Conservation (phyloP, 2,888 invertebrate genomes). For the Drosophila mercatorum region DNA sequence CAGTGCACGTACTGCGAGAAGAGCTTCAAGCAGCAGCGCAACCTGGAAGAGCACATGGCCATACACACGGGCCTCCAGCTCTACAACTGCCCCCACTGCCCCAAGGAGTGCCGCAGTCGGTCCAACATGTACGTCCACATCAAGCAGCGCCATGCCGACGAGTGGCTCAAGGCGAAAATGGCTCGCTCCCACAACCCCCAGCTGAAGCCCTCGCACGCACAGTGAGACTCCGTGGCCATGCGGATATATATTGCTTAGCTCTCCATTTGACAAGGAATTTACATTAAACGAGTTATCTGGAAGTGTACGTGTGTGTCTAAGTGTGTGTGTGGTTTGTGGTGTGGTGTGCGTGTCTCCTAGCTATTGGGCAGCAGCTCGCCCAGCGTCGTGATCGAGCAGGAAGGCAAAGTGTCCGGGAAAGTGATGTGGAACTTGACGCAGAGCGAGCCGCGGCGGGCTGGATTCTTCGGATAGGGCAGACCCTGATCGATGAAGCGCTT, state of each 20-base stretch:
- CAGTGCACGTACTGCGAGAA: conserved; percentile 80
- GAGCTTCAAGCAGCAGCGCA: conserved; percentile 76
- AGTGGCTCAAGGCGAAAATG: conserved; percentile 80
- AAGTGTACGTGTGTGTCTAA: neutral
- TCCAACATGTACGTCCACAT: conserved; percentile 82
- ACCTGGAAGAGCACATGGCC: conserved; percentile 81
- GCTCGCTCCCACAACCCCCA: conserved; percentile 73
- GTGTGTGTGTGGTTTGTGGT: neutral
- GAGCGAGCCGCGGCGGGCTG: conserved; percentile 94
- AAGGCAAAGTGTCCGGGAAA: conserved; percentile 93
- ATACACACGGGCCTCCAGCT: conserved; percentile 79
- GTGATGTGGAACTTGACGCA: conserved; percentile 97
- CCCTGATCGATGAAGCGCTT: conserved; percentile 95
- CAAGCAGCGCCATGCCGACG: conserved; percentile 78
- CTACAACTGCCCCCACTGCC: conserved; percentile 80
- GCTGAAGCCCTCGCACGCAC: conserved; percentile 35
- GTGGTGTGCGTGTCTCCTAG: neutral
- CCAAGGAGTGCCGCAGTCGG: conserved; percentile 80
- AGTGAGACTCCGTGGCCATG: neutral
- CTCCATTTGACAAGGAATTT: conserved; percentile 37
- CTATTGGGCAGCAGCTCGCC: conserved; percentile 90
- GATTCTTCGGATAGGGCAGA: conserved; percentile 96
- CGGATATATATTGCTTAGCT: conserved; percentile 5
- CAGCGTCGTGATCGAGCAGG: conserved; percentile 93
- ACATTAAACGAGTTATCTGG: conserved; percentile 17